Evolutionary conservation across 2,797 vertebrate species (phyloP).

Genomic region (Sylvilagus floridanus): DNA sequence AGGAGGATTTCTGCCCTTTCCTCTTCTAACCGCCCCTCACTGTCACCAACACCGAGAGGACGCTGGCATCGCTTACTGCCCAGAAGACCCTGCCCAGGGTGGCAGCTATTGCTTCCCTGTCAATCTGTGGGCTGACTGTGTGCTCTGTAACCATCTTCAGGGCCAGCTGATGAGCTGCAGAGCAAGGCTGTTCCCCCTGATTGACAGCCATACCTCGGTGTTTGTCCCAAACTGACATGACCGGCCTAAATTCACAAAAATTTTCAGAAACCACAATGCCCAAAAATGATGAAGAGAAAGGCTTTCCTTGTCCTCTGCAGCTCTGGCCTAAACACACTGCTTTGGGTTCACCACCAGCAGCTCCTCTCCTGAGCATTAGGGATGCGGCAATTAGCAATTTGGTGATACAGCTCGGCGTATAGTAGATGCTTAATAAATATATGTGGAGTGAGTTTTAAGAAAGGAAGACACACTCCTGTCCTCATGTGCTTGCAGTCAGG

Average conservation of each 20-base stretch:
- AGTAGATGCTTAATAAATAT: neutral
- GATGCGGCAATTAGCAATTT: neutral
- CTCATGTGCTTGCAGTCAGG: neutral
- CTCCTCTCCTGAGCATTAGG: neutral
- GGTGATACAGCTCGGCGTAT: neutral
- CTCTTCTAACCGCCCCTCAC: neutral
- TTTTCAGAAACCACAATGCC: neutral
- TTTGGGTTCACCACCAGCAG: neutral
- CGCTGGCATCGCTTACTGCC: neutral
- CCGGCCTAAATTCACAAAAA: neutral
- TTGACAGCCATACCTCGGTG: neutral
- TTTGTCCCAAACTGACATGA: neutral
- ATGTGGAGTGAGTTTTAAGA: neutral
- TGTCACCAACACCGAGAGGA: neutral
- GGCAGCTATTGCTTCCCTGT: neutral
- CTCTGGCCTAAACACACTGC: neutral
- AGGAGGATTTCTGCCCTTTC: neutral
- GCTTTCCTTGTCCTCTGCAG: neutral
- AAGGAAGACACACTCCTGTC: neutral
- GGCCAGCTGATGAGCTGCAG: neutral
- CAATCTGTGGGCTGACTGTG: neutral
- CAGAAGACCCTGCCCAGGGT: neutral
- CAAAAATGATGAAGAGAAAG: slow-evolving; percentile 15
- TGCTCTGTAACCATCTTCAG: neutral
- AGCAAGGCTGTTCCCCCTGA: neutral